phyloP scores from a whole-genome alignment of 1,140 invertebrate genomes.

The Drosophila mojavensis region DNA sequence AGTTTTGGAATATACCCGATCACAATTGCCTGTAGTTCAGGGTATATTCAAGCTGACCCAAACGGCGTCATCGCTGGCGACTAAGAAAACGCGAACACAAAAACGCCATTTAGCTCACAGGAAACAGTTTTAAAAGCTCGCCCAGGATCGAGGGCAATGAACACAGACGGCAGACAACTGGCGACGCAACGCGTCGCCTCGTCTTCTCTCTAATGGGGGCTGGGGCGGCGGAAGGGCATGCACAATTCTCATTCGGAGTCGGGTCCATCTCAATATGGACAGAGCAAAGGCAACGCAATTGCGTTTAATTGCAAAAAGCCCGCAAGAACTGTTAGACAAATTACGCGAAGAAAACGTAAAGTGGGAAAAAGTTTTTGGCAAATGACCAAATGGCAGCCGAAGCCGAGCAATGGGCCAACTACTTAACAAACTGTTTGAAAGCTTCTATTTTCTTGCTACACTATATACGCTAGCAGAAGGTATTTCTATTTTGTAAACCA shows the following conservation, averaged over 20 bases:
- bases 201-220: background rate
- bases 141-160: slow-evolving; percentile 32
- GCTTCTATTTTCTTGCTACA: background rate
- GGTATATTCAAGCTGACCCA: slow-evolving; percentile 32
- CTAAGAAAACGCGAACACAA: slow-evolving; percentile 66
- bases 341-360: slow-evolving; percentile 57
- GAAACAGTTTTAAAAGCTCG: slow-evolving; percentile 78
- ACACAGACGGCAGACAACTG: slow-evolving; percentile 31
- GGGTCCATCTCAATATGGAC: slow-evolving; percentile 1
- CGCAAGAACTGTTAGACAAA: slow-evolving; percentile 61
- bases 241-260: background rate
- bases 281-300: slow-evolving; percentile 61
- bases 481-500: background rate
- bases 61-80: slow-evolving; percentile 37
- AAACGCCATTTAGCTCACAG: slow-evolving; percentile 80
- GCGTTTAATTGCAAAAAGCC: slow-evolving; percentile 73
- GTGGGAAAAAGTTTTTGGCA: slow-evolving; percentile 67
- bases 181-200: slow-evolving; percentile 57
- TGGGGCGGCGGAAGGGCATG: background rate
- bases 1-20: background rate
- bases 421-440: slow-evolving; percentile 58
- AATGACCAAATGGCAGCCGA: slow-evolving; percentile 64
- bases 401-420: slow-evolving; percentile 25
- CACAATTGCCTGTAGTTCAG: background rate
- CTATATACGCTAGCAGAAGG: background rate